Evolutionary conservation across 2,888 invertebrate species (phyloP), one percentile per base, ranked within the genome.

Genomic region (Congeria kusceri): DNA sequence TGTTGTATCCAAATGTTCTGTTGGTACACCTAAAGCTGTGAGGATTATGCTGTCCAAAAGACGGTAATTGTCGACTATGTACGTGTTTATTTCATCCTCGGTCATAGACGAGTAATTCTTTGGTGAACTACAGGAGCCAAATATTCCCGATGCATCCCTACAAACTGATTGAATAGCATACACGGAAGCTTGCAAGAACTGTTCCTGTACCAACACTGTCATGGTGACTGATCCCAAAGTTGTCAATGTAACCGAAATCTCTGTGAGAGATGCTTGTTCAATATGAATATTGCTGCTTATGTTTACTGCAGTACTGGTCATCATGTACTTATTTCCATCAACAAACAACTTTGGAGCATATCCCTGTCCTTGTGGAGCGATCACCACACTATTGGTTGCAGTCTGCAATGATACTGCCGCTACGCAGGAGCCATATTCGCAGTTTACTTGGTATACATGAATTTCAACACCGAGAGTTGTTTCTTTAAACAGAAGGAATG

Each of bases 401-500:
- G 82, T 74, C 29, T 76, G 64, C 1, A 87, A 53, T 15, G 85
- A 85, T 13, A 88, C 71, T 18, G 86, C 88, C 3, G 83, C 84
- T 25, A 87, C 72, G 64, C 89, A 89, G 13, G 86, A 82, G 3
- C 87, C 89, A 61, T 71, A 79, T 7, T 83, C 72, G 68, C 89
- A 89, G 64, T 76, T 80, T 0, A 84, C 84, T 63, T 86, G 86
- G 46, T 86, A 83, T 0, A 80, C 82, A 62, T 89, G 86, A 5
- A 87, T 77, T 9, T 85, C 81, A 11, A 87, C 67, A 15, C 57
- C 64, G 1, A 82, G 59, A 20, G 15, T 25, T 18, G 74, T 27
- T 1, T 80, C 69, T 7, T 58, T 61, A 23, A 87, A 79, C 20
- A 86, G 58, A 13, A 75, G 27, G 69, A 80, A 86, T 0, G 83